Base-by-base conservation (phyloP, 1,140 invertebrate genomes). In the Lepidostoma basale region DNA sequence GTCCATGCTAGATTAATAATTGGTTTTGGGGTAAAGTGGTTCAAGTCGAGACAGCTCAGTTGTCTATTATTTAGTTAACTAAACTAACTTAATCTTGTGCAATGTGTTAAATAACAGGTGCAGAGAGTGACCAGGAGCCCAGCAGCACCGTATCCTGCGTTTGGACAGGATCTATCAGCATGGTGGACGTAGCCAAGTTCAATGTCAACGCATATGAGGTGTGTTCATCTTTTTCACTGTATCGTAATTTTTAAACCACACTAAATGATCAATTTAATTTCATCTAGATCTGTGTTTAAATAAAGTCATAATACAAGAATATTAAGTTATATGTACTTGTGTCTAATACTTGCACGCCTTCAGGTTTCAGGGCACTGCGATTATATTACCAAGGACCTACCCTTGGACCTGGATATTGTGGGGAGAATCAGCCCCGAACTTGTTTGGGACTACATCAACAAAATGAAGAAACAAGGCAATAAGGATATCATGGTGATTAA, bases 381-480 rank as follows among this genome's bases (percentile, higher is more conserved):
- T 23, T 87, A 90, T 67, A 78, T 94, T 1, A 85, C 86, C 73
- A 86, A 90, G 72, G 88, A 94, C 77, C 75, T 97, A 4, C 89
- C 89, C 1, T 83, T 89, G 56, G 89, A 90, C n/a, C 83, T 97
- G 16, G 91, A 95, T 74, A 90, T 98, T 26, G 94, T 97, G 60
- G 96, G 96, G 8, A 86, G 96, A 72, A 97, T 98, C 72, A 88
- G 88, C 60, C 94, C 93, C 3, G 89, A 92, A 3, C 95, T 92
- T 36, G 95, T 98, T 8, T 97, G 93, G 92, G 94, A 97, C 62
- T 98, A 98, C 76, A 89, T 98, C 26, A 87, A 86, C 3, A 96
- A 97, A 81, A 93, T 96, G 82, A 93, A 93, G 74, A 92, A 93
- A 75, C 89, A 90, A 52, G 90, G 90, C 18, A 91, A 89, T 28